Base-by-base conservation (phyloP, 2,797 vertebrate species). In the Sebastolobus alascanus region DNA sequence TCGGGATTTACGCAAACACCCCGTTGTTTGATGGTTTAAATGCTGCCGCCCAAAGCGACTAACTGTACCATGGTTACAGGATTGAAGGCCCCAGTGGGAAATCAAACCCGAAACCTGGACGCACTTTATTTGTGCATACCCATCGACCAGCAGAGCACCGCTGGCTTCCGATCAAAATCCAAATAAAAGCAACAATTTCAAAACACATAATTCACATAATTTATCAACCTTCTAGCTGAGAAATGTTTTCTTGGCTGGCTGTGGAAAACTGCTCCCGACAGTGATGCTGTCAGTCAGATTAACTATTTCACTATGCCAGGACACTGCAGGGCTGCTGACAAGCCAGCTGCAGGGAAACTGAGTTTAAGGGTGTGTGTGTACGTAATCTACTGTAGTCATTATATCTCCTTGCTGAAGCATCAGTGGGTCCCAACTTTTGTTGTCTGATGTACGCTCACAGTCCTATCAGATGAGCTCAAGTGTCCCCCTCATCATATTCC, bases 21-120 rank as follows among this genome's bases (percentile, higher is more conserved):
- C 59, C 18, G n/a, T 6, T 59, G 66, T 87, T 80, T 87, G 82
- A 83, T 68, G 82, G 43, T 65, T 83, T 64, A 73, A 79, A 72
- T 8, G 10, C 55, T 84, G 61, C 71, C 22, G 22, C 58, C 58
- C 50, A 56, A 69, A 77, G 60, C 68, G 8, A 35, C 55, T 46
- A 14, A 46, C 65, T 67, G 67, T 70, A 66, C 63, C 14, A 18
- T 40, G 18, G 79, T 67, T 59, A 16, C 58, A 70, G 22, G 12
- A 35, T 8, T 61, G 38, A 11, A 31, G 63, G 22, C 65, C 27
- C 38, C 13, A 70, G 52, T 25, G 37, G 38, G 16, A 70, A 68
- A 61, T 72, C 33, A 20, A 59, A 79, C 14, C 55, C 11, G 0
- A 52, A 46, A 40, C 18, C 22, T 60, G 18, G 29, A 29, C 35